These are phyloP conservation scores for Lasioglossum calceatum DNA, from an alignment of 2,888 invertebrate species.

Conservation along the genomic window DNA sequence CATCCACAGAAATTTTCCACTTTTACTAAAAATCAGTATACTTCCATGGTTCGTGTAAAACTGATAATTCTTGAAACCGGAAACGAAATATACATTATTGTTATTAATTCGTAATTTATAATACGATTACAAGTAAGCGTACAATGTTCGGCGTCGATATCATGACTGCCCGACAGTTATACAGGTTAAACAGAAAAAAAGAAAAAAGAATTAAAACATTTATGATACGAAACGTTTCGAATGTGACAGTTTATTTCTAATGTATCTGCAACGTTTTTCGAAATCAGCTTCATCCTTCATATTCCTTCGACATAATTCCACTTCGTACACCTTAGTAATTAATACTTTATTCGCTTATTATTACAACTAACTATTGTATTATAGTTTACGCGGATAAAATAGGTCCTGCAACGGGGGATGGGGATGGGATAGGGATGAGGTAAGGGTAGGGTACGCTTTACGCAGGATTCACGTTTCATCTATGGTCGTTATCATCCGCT, in stretches of 20 bases:
- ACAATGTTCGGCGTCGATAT: neutral
- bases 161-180: slow-evolving; percentile 41
- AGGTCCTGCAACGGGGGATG: slow-evolving; percentile 54
- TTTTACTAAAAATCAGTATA: neutral
- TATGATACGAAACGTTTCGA: slow-evolving; percentile 50
- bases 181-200: slow-evolving; percentile 24
- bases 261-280: slow-evolving; percentile 35
- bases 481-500: neutral
- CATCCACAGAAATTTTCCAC: neutral
- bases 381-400: slow-evolving; percentile 76
- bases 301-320: slow-evolving; percentile 57
- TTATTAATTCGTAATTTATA: slow-evolving; percentile 27
- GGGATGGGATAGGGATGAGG: neutral
- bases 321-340: slow-evolving; percentile 62
- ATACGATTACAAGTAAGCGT: slow-evolving; percentile 5
- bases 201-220: slow-evolving; percentile 31
- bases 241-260: slow-evolving; percentile 52
- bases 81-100: slow-evolving; percentile 9
- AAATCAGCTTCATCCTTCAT: slow-evolving; percentile 33
- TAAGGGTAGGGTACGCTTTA: slow-evolving; percentile 19
- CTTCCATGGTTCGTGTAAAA: neutral
- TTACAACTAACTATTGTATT: slow-evolving; percentile 77
- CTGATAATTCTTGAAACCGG: slow-evolving; percentile 6
- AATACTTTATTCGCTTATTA: slow-evolving; percentile 75
- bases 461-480: slow-evolving; percentile 54